These are phyloP conservation scores for Plectropomus leopardus DNA, from an alignment of 2,113 vertebrate genomes.

Conservation along the genomic window DNA sequence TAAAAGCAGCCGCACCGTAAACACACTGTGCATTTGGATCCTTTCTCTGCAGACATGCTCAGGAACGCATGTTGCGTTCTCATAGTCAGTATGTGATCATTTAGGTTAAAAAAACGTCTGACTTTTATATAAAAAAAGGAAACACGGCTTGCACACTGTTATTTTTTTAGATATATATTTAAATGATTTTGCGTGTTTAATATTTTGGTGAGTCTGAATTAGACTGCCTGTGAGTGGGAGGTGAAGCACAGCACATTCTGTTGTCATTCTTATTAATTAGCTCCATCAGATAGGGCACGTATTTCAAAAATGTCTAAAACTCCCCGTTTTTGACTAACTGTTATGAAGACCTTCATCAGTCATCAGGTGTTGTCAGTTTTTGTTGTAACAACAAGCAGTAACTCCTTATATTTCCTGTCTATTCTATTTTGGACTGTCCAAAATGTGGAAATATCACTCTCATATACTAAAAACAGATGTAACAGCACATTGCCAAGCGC, in stretches of 20 bases:
- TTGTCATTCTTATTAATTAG: not conserved
- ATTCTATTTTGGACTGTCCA: not conserved
- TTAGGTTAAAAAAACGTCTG: not conserved
- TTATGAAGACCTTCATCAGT: not conserved
- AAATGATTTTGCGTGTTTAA: not conserved
- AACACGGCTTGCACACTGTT: not conserved
- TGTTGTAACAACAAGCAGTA: slow-evolving; percentile 1
- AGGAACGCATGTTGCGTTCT: not conserved
- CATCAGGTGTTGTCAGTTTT: slow-evolving; percentile 5
- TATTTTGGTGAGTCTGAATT: slow-evolving; percentile 6
- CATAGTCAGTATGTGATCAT: not conserved
- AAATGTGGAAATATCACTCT: slow-evolving; percentile 15
- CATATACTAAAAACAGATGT: slow-evolving; percentile 8
- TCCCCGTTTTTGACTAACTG: not conserved
- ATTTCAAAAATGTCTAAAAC: not conserved
- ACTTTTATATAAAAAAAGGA: not conserved
- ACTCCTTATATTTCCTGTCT: not conserved
- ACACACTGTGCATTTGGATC: not conserved
- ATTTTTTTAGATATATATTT: no score
- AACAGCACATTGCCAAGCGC: not conserved
- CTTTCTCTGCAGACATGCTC: not conserved
- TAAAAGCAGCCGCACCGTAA: not conserved
- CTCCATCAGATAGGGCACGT: slow-evolving; percentile 1
- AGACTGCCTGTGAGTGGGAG: not conserved
- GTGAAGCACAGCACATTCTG: slow-evolving; percentile 23